Percentiles rank a stretch among this genome's conserved stretches.
phyloP scores from a whole-genome alignment of 2,888 invertebrate genomes.

The Athrips mouffetella region DNA sequence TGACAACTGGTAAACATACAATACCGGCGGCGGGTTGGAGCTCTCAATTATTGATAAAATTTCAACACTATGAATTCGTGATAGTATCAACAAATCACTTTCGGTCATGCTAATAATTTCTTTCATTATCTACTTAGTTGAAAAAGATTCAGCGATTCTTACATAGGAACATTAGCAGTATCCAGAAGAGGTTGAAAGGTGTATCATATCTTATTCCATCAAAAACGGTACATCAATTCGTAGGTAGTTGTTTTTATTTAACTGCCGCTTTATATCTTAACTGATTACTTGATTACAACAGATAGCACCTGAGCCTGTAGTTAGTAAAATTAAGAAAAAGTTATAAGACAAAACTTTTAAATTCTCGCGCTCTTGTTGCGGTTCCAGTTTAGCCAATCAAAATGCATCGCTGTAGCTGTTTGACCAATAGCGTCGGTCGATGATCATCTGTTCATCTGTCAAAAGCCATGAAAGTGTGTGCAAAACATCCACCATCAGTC shows the following conservation, averaged over 20 bases:
- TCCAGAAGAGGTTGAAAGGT: too few species aligned
- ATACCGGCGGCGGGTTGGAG: slow-evolving; percentile 40
- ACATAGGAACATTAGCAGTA: too few species aligned
- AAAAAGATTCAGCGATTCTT: too few species aligned
- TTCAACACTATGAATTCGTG: slow-evolving; percentile 31
- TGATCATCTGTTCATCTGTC: slow-evolving; percentile 11
- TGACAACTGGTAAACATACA: slow-evolving; percentile 61
- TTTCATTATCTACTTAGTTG: too few species aligned
- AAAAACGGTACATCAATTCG: too few species aligned
- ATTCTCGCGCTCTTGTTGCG: not conserved
- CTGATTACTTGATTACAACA: too few species aligned
- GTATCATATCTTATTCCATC: too few species aligned
- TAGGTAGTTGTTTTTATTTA: too few species aligned
- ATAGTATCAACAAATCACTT: slow-evolving; percentile 5
- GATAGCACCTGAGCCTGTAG: too few species aligned
- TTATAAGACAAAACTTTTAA: not conserved
- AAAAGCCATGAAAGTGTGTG: not conserved
- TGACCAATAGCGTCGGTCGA: not conserved
- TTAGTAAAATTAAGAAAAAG: too few species aligned
- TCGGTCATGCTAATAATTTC: slow-evolving; percentile 5
- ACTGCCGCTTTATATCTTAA: too few species aligned
- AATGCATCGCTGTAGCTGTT: not conserved
- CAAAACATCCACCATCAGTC: not conserved
- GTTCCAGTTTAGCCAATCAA: slow-evolving; percentile 31
- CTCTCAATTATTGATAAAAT: slow-evolving; percentile 66